These are phyloP conservation scores for Erebia palarica DNA, from an alignment of 2,888 invertebrate genomes.

Conservation along the genomic window DNA sequence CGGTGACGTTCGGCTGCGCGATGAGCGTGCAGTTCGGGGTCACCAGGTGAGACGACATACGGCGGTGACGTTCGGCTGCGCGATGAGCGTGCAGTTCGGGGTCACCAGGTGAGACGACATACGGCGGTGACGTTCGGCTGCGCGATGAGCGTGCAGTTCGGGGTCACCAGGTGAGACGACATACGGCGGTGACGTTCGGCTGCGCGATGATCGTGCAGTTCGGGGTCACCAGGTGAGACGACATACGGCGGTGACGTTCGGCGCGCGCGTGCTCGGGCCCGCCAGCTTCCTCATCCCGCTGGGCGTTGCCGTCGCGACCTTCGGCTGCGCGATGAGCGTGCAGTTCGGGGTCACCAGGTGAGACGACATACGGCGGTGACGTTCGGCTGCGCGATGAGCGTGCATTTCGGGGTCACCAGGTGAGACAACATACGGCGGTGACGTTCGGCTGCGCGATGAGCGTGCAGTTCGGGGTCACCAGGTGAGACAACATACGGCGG, in stretches of 20 bases:
- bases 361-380: no score
- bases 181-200: slow-evolving; percentile 90
- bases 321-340: slow-evolving; percentile 89
- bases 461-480: slow-evolving; percentile 88
- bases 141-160: slow-evolving; percentile 89
- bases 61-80: slow-evolving; percentile 91
- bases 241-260: slow-evolving; percentile 90
- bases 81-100: slow-evolving; percentile 89
- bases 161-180: no score
- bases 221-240: slow-evolving; percentile 87
- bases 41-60: no score
- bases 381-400: slow-evolving; percentile 90
- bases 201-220: slow-evolving; percentile 90
- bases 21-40: slow-evolving; percentile 90
- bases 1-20: slow-evolving; percentile 86
- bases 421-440: no score
- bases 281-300: slow-evolving; percentile 87
- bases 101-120: no score
- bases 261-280: slow-evolving; percentile 84
- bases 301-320: slow-evolving; percentile 89
- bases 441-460: slow-evolving; percentile 91
- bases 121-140: slow-evolving; percentile 92
- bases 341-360: slow-evolving; percentile 90
- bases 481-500: no score
- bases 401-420: slow-evolving; percentile 89